These are phyloP conservation scores for Austrolebias charrua DNA, from an alignment of 2,797 vertebrate genomes.

Conservation along the genomic window DNA sequence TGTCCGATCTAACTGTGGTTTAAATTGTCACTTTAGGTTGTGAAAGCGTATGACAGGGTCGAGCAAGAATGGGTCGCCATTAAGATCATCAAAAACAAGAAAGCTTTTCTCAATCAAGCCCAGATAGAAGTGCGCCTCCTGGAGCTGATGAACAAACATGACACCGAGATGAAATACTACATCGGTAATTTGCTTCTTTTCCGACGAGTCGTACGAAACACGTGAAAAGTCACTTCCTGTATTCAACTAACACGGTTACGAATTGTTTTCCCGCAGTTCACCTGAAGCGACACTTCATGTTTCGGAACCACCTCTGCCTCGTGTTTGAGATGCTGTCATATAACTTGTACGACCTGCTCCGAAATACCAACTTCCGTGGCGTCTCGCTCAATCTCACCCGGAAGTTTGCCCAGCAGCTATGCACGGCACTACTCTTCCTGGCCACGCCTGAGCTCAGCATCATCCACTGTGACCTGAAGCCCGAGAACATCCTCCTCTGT, in stretches of 20 bases:
- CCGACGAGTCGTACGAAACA: constrained; percentile 5
- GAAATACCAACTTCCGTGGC: constrained; percentile 99
- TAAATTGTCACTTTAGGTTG: constrained; percentile 82
- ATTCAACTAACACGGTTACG: constrained; percentile 16
- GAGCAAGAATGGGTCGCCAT: constrained; percentile 99
- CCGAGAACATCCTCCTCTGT: constrained; percentile 98
- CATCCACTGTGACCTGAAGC: constrained; percentile 99
- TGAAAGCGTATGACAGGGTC: constrained; percentile 97
- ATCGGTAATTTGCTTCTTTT: constrained; percentile 84
- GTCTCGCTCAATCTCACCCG: constrained; percentile 98
- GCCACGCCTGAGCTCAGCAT: constrained; percentile 99
- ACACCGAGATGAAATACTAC: constrained; percentile 99
- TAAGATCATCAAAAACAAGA: constrained; percentile 99
- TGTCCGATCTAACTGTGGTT: neutral
- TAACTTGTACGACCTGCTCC: constrained; percentile 96
- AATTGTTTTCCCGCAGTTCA: constrained; percentile 82
- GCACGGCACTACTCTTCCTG: constrained; percentile 98
- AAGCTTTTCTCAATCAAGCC: constrained; percentile 99
- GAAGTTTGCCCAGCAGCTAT: constrained; percentile 99
- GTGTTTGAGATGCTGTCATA: constrained; percentile 99
- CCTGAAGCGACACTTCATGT: constrained; percentile 99
- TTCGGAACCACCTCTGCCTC: constrained; percentile 99
- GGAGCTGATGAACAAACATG: constrained; percentile 99
- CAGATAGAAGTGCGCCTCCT: constrained; percentile 99
- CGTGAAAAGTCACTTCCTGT: neutral